Evolutionary conservation across 2,797 vertebrate species (phyloP), one percentile per base, ranked within the genome.

Genomic region (Holocentrus rufus): DNA sequence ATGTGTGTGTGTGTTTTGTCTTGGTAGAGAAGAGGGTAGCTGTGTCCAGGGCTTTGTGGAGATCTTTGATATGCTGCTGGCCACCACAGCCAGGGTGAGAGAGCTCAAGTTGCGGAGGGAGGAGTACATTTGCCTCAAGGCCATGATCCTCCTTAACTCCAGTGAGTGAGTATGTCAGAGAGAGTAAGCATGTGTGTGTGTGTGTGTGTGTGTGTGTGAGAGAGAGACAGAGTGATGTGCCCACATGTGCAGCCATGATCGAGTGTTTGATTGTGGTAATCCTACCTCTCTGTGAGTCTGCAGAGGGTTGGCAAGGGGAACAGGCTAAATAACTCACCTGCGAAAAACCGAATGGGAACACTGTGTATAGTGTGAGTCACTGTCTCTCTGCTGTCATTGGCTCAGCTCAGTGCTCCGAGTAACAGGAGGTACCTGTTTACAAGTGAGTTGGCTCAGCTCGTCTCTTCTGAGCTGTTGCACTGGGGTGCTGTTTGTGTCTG

Each of bases 121-220:
- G 85, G 98, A 99, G 87, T 99, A 97, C 30, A 92, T 99, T 76
- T 99, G 98, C 90, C 96, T 99, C 91, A 99, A 99, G 93, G 96
- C 96, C 91, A 97, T 99, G 96, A 95, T 99, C 87, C 97, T 99
- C 69, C 96, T 99, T 69, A 99, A 99, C 92, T 96, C 98, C 91
- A 98, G 98, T 99, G 92, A 97, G 97, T 96, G n/a, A 68, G 1
- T n/a, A 13, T 71, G 44, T 59, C 54, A 56, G 42, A 59, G 23
- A 64, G 55, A 8, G 31, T 5, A 5, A 34, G 31, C 52, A 23
- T 56, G 34, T 57, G 10, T 39, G 1, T 25, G 18, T 65, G 47
- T 30, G 31, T n/a, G 34, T 46, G 36, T 46, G 46, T 23, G 42
- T 50, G 56, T 25, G 54, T 3, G 53, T 39, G 64, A 4, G 57